A percentile compares a stretch with the other conserved stretches of the same genome.
These are phyloP conservation scores for Lynx canadensis DNA, from an alignment of 2,113 vertebrate genomes.

Conservation along the genomic window DNA sequence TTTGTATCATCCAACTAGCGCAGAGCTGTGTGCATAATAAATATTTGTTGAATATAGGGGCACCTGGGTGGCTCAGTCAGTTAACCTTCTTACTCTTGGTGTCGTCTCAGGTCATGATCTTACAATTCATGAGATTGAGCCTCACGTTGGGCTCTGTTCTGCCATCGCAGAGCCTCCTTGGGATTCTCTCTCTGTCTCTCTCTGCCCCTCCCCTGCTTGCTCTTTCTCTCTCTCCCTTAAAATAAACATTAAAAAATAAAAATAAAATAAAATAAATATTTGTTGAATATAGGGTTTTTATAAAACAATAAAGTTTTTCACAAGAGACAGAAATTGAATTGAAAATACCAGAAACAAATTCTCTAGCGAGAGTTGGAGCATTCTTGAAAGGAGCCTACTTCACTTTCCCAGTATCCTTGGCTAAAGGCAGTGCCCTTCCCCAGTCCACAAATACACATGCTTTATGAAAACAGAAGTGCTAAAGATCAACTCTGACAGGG, in stretches of 20 bases:
- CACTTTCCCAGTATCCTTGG: not conserved
- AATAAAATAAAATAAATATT: not conserved
- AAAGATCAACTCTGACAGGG: not conserved
- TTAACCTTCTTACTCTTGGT: too few species aligned
- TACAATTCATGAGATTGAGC: too few species aligned
- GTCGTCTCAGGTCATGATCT: too few species aligned
- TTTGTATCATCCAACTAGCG: not conserved
- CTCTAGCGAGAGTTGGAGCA: not conserved
- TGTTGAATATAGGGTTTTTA: not conserved
- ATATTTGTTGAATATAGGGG: not conserved
- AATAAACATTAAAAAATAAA: too few species aligned
- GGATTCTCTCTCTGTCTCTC: too few species aligned
- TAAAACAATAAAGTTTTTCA: not conserved
- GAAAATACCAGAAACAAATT: slow-evolving; percentile 11
- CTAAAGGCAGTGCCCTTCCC: not conserved
- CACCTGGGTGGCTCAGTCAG: too few species aligned
- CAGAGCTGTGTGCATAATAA: not conserved
- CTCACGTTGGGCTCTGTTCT: too few species aligned
- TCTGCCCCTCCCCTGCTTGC: too few species aligned
- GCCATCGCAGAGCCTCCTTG: too few species aligned
- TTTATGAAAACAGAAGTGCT: not conserved
- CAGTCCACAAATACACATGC: not conserved
- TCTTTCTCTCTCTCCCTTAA: too few species aligned
- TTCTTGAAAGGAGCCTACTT: not conserved
- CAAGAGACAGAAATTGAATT: not conserved